Percentiles rank a stretch among this genome's conserved stretches.
Evolutionary conservation across 2,888 invertebrate species (phyloP).

Genomic region (Achlya flavicornis): DNA sequence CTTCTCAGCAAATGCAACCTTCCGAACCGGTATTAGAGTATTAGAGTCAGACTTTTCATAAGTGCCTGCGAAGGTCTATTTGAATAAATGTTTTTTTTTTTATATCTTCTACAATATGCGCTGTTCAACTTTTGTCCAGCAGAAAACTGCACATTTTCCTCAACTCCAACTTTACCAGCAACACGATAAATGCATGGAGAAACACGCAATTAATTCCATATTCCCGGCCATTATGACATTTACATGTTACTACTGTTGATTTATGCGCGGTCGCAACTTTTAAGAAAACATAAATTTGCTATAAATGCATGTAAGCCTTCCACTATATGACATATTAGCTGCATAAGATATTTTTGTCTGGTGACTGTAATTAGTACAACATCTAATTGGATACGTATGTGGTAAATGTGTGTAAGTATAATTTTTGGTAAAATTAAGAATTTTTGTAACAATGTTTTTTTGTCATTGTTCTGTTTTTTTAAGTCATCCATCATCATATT

Average conservation of each 20-base stretch:
- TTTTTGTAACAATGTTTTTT: no score
- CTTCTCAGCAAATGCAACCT: no score
- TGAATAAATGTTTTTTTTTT: no score
- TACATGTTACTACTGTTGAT: slow-evolving; percentile 52
- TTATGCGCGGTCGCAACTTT: slow-evolving; percentile 29
- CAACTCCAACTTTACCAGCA: slow-evolving; percentile 18
- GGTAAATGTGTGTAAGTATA: background rate
- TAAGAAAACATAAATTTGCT: slow-evolving; percentile 26
- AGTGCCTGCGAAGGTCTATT: no score
- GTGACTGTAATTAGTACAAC: background rate
- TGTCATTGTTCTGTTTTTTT: no score
- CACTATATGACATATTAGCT: slow-evolving; percentile 20
- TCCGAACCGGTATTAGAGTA: no score
- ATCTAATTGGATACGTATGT: background rate
- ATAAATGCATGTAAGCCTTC: slow-evolving; percentile 17
- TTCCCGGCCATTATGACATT: slow-evolving; percentile 46
- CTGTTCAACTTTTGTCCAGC: no score
- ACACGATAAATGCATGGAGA: slow-evolving; percentile 31
- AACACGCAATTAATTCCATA: slow-evolving; percentile 50
- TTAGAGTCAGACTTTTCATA: no score
- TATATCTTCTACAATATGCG: no score
- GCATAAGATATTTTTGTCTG: background rate
- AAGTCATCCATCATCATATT: no score
- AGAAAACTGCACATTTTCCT: slow-evolving; percentile 5
- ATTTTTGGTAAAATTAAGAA: background rate